Conservation (phyloP, 1,140 invertebrate genomes). For the Metopolophium dirhodum region DNA sequence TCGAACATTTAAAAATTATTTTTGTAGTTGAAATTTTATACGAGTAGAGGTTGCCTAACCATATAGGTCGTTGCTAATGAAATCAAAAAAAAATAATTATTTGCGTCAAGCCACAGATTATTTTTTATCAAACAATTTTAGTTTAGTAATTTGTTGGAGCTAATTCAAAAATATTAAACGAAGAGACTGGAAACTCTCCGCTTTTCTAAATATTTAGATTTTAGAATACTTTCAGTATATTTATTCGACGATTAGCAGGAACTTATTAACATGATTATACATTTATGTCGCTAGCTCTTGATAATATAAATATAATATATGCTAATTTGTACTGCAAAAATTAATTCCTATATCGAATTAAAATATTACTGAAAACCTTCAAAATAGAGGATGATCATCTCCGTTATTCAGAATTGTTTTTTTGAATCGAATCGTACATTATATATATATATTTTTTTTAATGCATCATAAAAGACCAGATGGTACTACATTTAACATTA, state of each 20-base stretch:
- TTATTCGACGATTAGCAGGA: background rate
- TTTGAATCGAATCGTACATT: too few relatives aligned
- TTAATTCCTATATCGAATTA: too few relatives aligned
- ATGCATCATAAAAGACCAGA: background rate
- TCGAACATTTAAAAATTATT: background rate
- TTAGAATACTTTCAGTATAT: background rate
- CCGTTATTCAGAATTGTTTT: too few relatives aligned
- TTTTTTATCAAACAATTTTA: too few relatives aligned
- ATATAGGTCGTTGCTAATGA: background rate
- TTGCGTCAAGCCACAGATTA: background rate
- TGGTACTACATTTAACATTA: slow-evolving; percentile 33
- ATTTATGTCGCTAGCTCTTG: background rate
- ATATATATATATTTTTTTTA: background rate
- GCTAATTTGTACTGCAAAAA: background rate
- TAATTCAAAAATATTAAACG: too few relatives aligned
- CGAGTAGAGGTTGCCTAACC: background rate
- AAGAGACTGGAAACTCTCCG: background rate
- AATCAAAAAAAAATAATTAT: background rate
- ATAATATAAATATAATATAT: background rate
- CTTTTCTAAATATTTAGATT: background rate
- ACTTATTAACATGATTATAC: background rate
- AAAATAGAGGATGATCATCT: background rate
- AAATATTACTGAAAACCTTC: background rate
- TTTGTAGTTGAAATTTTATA: background rate
- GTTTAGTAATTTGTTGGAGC: too few relatives aligned